Conservation (phyloP, 2,888 invertebrate genomes). For the Drosophila mercatorum region DNA sequence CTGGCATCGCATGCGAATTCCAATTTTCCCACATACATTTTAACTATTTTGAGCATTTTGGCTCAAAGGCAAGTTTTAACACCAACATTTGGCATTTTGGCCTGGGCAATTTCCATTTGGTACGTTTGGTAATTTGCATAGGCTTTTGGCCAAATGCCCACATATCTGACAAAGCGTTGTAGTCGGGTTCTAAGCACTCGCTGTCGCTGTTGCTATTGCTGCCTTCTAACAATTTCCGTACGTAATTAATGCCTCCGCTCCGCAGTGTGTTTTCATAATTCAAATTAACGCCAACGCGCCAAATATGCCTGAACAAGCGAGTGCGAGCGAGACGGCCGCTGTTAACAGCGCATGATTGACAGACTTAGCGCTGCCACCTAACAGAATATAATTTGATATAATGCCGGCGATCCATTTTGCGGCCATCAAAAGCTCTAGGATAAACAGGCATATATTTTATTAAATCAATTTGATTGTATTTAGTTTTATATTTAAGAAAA, state of each 20-base stretch:
- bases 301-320: conserved; percentile 33
- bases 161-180: conserved; percentile 43
- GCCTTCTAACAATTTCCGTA: conserved; percentile 63
- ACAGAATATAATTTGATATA: background rate
- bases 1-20: conserved; percentile 66
- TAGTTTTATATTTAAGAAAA: conserved; percentile 2
- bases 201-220: conserved; percentile 27
- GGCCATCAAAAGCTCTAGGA: background rate
- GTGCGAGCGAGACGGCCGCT: conserved; percentile 47
- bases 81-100: conserved; percentile 70
- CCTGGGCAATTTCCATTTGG: conserved; percentile 43
- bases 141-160: conserved; percentile 66
- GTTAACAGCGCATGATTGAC: conserved; percentile 22
- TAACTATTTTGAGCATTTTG: conserved; percentile 38
- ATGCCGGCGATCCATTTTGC: background rate
- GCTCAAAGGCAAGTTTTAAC: conserved; percentile 61
- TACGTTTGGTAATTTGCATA: conserved; percentile 64
- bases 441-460: conserved; percentile 18
- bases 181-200: conserved; percentile 54
- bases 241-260: conserved; percentile 65
- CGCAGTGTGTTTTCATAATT: conserved; percentile 51
- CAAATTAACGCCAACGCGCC: conserved; percentile 76
- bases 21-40: conserved; percentile 78
- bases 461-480: conserved; percentile 16
- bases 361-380: conserved; percentile 46